Percentiles rank a stretch among this genome's conserved stretches.
These are phyloP conservation scores for Mimas tiliae DNA, from an alignment of 2,888 invertebrate genomes.

Conservation along the genomic window DNA sequence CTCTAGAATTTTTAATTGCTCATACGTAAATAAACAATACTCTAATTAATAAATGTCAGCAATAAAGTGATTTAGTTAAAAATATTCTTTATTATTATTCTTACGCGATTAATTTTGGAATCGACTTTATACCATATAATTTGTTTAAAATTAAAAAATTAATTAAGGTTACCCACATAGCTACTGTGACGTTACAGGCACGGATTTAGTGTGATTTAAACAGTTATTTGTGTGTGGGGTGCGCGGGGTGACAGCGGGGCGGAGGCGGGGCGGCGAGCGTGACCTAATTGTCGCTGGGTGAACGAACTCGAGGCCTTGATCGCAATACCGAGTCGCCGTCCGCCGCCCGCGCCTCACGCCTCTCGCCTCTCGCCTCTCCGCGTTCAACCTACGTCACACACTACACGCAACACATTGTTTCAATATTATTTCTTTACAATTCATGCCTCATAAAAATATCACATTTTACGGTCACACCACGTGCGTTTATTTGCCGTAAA, in stretches of 20 bases:
- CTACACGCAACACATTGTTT: slow-evolving; percentile 62
- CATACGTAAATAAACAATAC: neutral
- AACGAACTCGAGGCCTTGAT: slow-evolving; percentile 84
- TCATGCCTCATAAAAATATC: slow-evolving; percentile 46
- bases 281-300: slow-evolving; percentile 80
- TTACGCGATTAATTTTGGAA: slow-evolving; percentile 8
- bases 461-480: slow-evolving; percentile 41
- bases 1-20: neutral
- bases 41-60: neutral
- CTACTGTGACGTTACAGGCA: slow-evolving; percentile 70
- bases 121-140: neutral
- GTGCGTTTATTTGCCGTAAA: slow-evolving; percentile 35
- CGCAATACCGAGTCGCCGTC: slow-evolving; percentile 73
- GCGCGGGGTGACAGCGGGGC: slow-evolving; percentile 51
- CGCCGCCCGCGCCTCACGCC: slow-evolving; percentile 44
- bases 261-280: slow-evolving; percentile 62
- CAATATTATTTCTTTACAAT: slow-evolving; percentile 55
- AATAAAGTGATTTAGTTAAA: neutral
- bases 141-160: slow-evolving; percentile 42
- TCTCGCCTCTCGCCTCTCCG: slow-evolving; percentile 38
- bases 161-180: slow-evolving; percentile 61
- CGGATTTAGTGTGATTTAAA: slow-evolving; percentile 76
- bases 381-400: slow-evolving; percentile 58
- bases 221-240: slow-evolving; percentile 74
- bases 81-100: neutral